phyloP scores from a whole-genome alignment of 2,797 vertebrate genomes.

The Eutrigla gurnardus region DNA sequence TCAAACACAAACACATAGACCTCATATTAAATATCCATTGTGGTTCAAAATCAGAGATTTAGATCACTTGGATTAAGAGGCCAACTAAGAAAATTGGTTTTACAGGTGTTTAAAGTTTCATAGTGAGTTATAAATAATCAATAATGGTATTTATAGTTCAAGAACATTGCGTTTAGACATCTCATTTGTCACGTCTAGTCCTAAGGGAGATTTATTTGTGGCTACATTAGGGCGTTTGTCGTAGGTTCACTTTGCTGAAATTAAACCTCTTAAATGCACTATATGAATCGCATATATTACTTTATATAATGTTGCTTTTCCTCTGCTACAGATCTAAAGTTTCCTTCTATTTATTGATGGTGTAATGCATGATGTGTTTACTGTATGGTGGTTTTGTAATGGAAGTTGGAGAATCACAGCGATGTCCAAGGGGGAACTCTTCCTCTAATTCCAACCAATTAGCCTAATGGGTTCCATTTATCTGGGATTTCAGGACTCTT shows the following conservation, averaged over 20 bases:
- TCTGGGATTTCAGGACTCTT: constrained; percentile 18
- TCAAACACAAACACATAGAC: neutral
- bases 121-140: constrained; percentile 7
- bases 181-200: neutral
- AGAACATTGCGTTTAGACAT: neutral
- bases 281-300: neutral
- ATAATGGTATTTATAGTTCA: neutral
- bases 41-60: neutral
- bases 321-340: neutral
- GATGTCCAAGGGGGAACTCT: constrained; percentile 22
- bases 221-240: constrained; percentile 19
- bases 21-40: neutral
- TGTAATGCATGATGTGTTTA: constrained; percentile 37
- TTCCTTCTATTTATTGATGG: constrained; percentile 38
- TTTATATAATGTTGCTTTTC: too few species aligned
- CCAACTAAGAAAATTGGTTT: neutral
- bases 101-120: neutral
- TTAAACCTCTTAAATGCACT: constrained; percentile 15
- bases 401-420: constrained; percentile 1
- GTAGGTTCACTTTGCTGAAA: constrained; percentile 17
- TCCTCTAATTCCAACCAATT: constrained; percentile 38
- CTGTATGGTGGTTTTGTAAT: constrained; percentile 35
- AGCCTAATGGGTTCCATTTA: constrained; percentile 42
- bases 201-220: neutral
- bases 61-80: neutral